Evolutionary conservation across 2,888 invertebrate genomes (phyloP), one percentile per base, ranked within the genome.

Genomic region (Nycteola revayana): DNA sequence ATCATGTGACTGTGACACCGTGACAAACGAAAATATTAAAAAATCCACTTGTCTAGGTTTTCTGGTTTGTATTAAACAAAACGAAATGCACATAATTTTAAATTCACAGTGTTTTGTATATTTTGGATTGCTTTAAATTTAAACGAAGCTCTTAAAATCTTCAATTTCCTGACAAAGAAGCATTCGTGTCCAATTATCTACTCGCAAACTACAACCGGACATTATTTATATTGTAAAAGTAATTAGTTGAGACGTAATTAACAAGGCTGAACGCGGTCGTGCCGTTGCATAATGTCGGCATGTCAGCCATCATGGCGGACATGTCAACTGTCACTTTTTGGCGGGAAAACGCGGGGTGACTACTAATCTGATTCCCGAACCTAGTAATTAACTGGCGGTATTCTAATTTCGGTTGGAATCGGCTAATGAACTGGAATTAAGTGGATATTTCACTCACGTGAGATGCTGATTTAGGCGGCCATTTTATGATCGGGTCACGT

Each of bases 281-380:
- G 85, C 49, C 64, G 56, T 61, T 71, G 84, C 85, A 85, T 85
- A 85, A 84, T 82, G 66, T 46, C 60, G 49, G 46, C 74, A 84
- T 82, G 66, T 45, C 59, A 48, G 47, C 60, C 73, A 75, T 75
- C 74, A 82, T 75, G 76, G 74, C 75, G 51, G 64, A 35, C 62
- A 47, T 43, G 75, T 75, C 81, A 79, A 40, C 71, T 78, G 81
- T 77, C 83, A 81, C 59, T 75, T 80, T 80, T 81, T 68, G 71
- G 70, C 21, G 21, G 50, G 50, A 40, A 55, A 62, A 60, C 74
- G 66, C 59, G 70, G 59, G 59, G 46, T 45, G 73, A 69, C 67
- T 78, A 49, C 63, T 76, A 80, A 83, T 78, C 77, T 72, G 69
- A 71, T 77, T 76, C 66, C 28, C 18, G 50, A 61, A 54, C 41